A percentile compares a stretch with the other conserved stretches of the same genome.
phyloP scores from a whole-genome alignment of 2,113 vertebrate genomes.

The Catharus bicknelli region DNA sequence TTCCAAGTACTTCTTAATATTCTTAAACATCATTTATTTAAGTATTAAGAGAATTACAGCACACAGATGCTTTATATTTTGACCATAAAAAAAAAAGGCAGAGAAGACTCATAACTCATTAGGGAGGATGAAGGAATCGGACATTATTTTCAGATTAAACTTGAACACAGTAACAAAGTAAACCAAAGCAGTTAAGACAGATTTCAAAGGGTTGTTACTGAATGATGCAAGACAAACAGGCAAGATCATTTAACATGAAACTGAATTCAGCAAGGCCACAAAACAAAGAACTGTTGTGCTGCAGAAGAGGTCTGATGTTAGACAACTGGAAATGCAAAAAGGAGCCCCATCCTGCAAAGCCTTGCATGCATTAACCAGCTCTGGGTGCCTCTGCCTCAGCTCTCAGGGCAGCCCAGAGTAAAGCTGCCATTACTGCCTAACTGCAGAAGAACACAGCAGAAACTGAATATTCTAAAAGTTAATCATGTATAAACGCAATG shows the following conservation, averaged over 20 bases:
- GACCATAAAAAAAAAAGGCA: background rate
- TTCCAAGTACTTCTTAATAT: conserved; percentile 54
- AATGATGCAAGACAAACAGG: conserved; percentile 57
- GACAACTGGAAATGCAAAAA: background rate
- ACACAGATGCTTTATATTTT: conserved; percentile 52
- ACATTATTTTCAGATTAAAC: conserved; percentile 41
- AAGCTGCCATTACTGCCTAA: background rate
- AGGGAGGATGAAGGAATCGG: conserved; percentile 16
- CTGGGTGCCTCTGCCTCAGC: background rate
- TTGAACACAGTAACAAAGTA: conserved; percentile 21
- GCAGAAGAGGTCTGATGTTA: background rate
- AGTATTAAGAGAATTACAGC: conserved; percentile 44
- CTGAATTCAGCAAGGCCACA: background rate
- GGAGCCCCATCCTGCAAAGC: background rate
- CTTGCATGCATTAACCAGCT: background rate
- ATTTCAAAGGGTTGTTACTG: conserved; percentile 46
- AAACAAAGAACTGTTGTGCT: background rate
- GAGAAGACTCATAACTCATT: conserved; percentile 16
- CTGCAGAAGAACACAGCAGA: background rate
- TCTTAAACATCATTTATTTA: conserved; percentile 40
- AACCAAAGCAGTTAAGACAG: conserved; percentile 30
- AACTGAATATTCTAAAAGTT: background rate
- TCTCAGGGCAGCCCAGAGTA: background rate
- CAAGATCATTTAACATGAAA: conserved; percentile 32
- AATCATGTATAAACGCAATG: background rate